Evolutionary conservation across 2,797 vertebrate species (phyloP).

Genomic region (Myiotriccus ornatus): DNA sequence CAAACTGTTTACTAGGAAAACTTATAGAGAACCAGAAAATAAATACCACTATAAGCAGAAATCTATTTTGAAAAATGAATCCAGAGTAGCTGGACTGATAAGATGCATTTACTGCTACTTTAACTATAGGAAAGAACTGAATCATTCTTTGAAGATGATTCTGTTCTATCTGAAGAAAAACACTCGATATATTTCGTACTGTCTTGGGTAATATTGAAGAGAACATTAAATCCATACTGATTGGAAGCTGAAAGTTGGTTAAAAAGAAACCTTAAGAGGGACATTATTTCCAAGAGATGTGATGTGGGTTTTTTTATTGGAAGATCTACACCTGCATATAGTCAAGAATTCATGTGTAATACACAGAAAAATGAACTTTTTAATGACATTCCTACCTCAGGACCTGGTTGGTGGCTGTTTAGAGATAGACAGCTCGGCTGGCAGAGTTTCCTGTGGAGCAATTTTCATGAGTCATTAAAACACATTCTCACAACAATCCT

Average conservation of each 20-base stretch:
- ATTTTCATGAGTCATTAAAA: background rate
- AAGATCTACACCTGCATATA: background rate
- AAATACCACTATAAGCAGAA: background rate
- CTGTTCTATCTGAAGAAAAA: background rate
- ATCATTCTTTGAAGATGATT: background rate
- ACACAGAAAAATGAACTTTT: background rate
- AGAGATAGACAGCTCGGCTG: background rate
- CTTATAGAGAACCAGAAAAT: background rate
- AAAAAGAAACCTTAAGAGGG: background rate
- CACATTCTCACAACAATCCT: background rate
- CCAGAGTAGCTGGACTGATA: background rate
- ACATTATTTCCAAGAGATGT: background rate
- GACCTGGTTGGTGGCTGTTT: background rate
- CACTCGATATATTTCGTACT: background rate
- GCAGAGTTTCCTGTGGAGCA: background rate
- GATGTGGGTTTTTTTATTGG: background rate
- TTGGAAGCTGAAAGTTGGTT: background rate
- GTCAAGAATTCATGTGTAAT: background rate
- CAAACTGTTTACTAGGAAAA: background rate
- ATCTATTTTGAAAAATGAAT: slow-evolving; percentile 4
- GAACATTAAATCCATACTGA: background rate
- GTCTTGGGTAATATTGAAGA: background rate
- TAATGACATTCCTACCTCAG: background rate
- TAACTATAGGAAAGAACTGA: background rate
- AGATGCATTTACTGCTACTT: background rate